These are phyloP conservation scores for Catagonus wagneri DNA, from an alignment of 2,113 vertebrate genomes.

Conservation along the genomic window DNA sequence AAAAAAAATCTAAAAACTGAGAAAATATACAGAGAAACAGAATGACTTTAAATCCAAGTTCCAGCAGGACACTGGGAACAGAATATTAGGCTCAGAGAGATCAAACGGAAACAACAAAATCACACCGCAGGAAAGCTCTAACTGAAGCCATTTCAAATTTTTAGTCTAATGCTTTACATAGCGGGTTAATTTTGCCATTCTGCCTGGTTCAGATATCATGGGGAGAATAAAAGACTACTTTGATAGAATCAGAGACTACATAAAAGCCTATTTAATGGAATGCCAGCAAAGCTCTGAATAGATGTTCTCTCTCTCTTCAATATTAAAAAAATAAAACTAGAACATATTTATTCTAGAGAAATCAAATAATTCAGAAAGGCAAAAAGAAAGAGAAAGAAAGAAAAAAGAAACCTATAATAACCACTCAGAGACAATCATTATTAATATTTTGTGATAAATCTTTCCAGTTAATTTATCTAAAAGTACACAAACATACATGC, in stretches of 20 bases:
- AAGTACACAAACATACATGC: not conserved
- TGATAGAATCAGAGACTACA: conserved; percentile 52
- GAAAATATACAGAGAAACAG: conserved; percentile 47
- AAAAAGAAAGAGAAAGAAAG: not conserved
- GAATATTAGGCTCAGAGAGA: conserved; percentile 13
- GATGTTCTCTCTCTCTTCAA: conserved; percentile 58
- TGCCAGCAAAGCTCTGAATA: conserved; percentile 62
- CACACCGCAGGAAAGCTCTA: conserved; percentile 54
- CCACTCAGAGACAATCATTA: conserved; percentile 32
- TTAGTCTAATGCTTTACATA: conserved; percentile 42
- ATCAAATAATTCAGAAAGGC: conserved; percentile 49
- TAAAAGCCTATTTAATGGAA: conserved; percentile 66
- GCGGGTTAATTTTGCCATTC: conserved; percentile 67
- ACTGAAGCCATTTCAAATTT: conserved; percentile 44
- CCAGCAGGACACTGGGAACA: not conserved
- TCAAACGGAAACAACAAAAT: conserved; percentile 57
- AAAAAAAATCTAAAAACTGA: not conserved
- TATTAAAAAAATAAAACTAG: conserved; percentile 26
- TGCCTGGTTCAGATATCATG: conserved; percentile 62
- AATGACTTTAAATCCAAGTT: conserved; percentile 55
- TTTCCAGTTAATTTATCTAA: conserved; percentile 56
- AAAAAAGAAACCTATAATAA: conserved; percentile 2
- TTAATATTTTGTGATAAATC: conserved; percentile 55
- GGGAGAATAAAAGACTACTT: conserved; percentile 71
- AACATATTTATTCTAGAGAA: conserved; percentile 65